Evolutionary conservation across 2,888 invertebrate species (phyloP), one percentile per base, ranked within the genome.

Genomic region (Eristalinus sepulchralis): DNA sequence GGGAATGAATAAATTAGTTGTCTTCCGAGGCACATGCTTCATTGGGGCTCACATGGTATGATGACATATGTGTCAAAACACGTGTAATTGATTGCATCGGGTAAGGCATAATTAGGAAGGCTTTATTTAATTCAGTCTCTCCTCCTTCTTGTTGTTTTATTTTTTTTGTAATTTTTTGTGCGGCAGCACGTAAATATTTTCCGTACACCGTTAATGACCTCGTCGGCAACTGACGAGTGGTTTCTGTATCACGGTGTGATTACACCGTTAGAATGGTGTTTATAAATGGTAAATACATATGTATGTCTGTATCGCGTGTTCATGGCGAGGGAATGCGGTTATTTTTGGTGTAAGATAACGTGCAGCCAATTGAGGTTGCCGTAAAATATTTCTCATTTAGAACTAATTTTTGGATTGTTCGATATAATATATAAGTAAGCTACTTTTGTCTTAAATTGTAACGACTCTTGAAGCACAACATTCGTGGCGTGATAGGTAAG

Each of bases 161-260:
- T 13, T 4, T 39, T n/a, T n/a, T n/a, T n/a, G n/a, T n/a, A n/a
- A 27, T 2, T 27, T 27, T 27, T 27, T 27, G 27, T 27, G 27
- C 27, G 27, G 27, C 17, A 34, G 22, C 53, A 17, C 24, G 17
- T 53, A 68, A 62, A 53, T 62, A 63, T 70, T 68, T 5, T 6
- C 11, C 62, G 27, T 47, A 27, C 20, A 27, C 27, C 24, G 6
- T 55, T 70, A 70, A 70, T 24, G 53, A 27, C 47, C 17, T 8
- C 47, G n/a, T 17, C n/a, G 6, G 6, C 77, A 63, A 62, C 10
- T 77, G 68, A 70, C 68, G 59, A 68, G 77, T 77, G 67, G 24
- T 53, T 62, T 77, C 34, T 62, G 53, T 68, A 53, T 62, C 17
- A 68, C 5, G 13, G 13, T n/a, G 39, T 68, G 36, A 68, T 77